These are phyloP conservation scores for Cordilura impudica DNA, from an alignment of 2,888 invertebrate genomes.

Conservation along the genomic window DNA sequence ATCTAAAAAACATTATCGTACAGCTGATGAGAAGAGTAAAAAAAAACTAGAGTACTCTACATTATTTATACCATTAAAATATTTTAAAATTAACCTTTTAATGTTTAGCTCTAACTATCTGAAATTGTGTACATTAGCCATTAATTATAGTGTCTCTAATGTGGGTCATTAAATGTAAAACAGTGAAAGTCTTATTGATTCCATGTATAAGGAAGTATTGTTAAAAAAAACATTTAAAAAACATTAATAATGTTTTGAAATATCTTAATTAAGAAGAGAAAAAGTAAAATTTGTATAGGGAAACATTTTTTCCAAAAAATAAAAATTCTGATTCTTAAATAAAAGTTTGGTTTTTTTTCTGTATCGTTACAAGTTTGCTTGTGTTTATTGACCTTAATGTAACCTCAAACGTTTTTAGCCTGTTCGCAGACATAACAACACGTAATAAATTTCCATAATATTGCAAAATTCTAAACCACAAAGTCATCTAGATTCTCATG, in stretches of 20 bases:
- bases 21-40: not conserved
- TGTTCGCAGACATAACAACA: slow-evolving; percentile 15
- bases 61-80: not conserved
- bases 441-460: slow-evolving; percentile 27
- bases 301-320: not conserved
- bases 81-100: not conserved
- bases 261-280: not conserved
- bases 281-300: not conserved
- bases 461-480: slow-evolving; percentile 36
- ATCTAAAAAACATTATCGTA: not conserved
- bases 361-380: not conserved
- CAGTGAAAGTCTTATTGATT: not conserved
- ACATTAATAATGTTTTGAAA: not conserved
- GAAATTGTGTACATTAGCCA: not conserved
- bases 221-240: not conserved
- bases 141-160: not conserved
- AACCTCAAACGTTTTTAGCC: slow-evolving; percentile 35
- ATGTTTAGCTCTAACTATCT: not conserved
- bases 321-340: not conserved
- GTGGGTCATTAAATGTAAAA: not conserved
- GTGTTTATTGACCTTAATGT: slow-evolving; percentile 32
- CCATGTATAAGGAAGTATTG: not conserved
- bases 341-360: not conserved
- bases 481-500: slow-evolving; percentile 38
- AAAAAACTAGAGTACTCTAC: not conserved